Evolutionary conservation across 1,140 invertebrate species (phyloP), one percentile per base, ranked within the genome.

Genomic region (Drosophila bipectinata): DNA sequence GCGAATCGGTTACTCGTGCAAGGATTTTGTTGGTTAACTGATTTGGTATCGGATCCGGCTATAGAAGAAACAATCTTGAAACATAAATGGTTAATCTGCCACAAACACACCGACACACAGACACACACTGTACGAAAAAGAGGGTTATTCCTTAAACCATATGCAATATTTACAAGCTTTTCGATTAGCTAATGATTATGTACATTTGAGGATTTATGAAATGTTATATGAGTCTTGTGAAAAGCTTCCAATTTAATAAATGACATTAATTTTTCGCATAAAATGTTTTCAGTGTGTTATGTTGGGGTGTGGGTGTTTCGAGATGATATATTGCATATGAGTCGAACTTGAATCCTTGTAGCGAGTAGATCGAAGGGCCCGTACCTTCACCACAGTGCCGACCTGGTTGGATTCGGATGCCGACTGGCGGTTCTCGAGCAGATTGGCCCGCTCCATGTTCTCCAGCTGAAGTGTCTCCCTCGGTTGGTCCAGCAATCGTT

Each of bases 361-460:
- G 85, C 90, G 91, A 92, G 91, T 82, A 84, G 64, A 72, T 72
- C 74, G 57, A 82, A 72, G 30, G 71, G 88, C 89, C 91, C 91
- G 61, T 93, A 97, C 96, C 95, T 96, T 97, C 92, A 97, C 96
- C 87, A 97, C 95, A 77, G 96, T 97, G 91, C 95, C 95, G 92
- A 97, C 96, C 91, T 96, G 94, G 77, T 94, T 93, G 62, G 93
- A 93, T 49, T 93, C 93, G 64, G 83, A 79, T 92, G 93, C 93
- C 91, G 93, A 93, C 72, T 93, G 93, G 14, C 94, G 94, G 77
- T 95, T 94, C 67, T 94, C 94, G 82, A 94, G 93, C 66, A 93
- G 89, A 82, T 89, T 90, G 64, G 90, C 91, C 56, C 91, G 90
- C 77, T 92, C 91, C 84, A 91, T 89, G 92, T 93, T 91, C 92